Base-by-base conservation (phyloP, 1,140 invertebrate species). In the Drosophila saltans region DNA sequence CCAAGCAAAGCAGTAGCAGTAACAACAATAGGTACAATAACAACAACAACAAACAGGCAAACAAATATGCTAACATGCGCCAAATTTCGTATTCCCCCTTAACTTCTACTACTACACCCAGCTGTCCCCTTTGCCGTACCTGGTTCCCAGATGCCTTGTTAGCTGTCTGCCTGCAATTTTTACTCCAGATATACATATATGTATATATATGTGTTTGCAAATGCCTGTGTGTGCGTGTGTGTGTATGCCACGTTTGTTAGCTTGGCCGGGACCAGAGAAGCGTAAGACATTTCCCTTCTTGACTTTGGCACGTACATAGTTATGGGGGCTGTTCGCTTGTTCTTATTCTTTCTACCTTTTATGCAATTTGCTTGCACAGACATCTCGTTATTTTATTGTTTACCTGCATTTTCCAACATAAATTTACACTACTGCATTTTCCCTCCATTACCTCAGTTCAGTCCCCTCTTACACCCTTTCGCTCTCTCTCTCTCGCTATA, bases 311-410 rank as follows among this genome's bases (percentile, higher is more conserved):
- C 72, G 83, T 83, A 84, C 83, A 77, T 39, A 30, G 36, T 36
- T 41, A 30, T 28, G 28, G 36, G 16, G 45, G 68, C 63, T 70
- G 65, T 55, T 62, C 52, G 28, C 60, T 58, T 52, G 63, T 58
- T 66, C 66, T 68, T 58, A 43, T 36, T 73, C 40, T 71, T 57
- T 9, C 55, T 66, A 55, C 65, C 63, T 69, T 63, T 67, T 75
- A 88, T 80, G 84, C 83, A 86, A 89, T 86, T 89, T 86, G 68
- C 80, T 77, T 77, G 70, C 84, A 70, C 74, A 86, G 84, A 83
- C 83, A 78, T 83, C 76, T 86, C 84, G 83, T 86, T 86, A 86
- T 86, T 86, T 86, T 89, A 86, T 86, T 86, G 83, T 86, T 86
- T 86, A 81, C 83, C 73, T 83, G 67, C 65, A 70, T 73, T 82